phyloP scores from a whole-genome alignment of 2,888 invertebrate genomes.

The Spatulosminthurus flaviceps region DNA sequence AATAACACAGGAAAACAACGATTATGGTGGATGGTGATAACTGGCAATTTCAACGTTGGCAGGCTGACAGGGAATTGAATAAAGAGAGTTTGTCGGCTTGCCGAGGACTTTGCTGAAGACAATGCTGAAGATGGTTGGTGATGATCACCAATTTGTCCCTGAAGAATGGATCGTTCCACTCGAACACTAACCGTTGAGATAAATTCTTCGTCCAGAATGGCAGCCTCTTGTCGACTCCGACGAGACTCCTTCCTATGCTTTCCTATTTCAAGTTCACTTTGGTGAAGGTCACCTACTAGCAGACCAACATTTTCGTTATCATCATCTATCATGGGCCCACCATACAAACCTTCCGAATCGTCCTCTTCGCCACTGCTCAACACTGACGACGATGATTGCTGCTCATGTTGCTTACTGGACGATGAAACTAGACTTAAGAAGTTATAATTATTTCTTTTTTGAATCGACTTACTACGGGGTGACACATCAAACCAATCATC shows the following conservation, averaged over 20 bases:
- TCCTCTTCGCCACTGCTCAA: constrained; percentile 42
- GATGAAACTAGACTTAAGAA: constrained; percentile 37
- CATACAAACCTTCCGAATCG: constrained; percentile 26
- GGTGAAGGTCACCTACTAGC: constrained; percentile 19
- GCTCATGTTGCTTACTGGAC: constrained; percentile 21
- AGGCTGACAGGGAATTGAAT: constrained; percentile 32
- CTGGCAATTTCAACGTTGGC: constrained; percentile 35
- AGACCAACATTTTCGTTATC: constrained; percentile 23
- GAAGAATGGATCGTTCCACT: constrained; percentile 26
- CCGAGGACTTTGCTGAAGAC: constrained; percentile 33
- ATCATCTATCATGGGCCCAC: constrained; percentile 33
- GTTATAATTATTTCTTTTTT: constrained; percentile 45
- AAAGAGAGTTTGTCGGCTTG: constrained; percentile 26
- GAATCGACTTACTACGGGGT: constrained; percentile 41
- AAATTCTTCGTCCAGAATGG: constrained; percentile 21
- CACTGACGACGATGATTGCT: constrained; percentile 34
- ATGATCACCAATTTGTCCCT: constrained; percentile 25
- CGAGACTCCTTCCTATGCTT: not conserved
- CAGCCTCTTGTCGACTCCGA: constrained; percentile 9
- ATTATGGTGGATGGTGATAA: constrained; percentile 41
- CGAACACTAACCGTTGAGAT: constrained; percentile 32
- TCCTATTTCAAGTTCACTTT: constrained; percentile 31
- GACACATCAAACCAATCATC: constrained; percentile 41
- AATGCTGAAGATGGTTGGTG: constrained; percentile 19
- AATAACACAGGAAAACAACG: constrained; percentile 48